A percentile compares a stretch with the other conserved stretches of the same genome.
These are phyloP conservation scores for Mylabris sibirica DNA, from an alignment of 2,888 invertebrate genomes.

Conservation along the genomic window DNA sequence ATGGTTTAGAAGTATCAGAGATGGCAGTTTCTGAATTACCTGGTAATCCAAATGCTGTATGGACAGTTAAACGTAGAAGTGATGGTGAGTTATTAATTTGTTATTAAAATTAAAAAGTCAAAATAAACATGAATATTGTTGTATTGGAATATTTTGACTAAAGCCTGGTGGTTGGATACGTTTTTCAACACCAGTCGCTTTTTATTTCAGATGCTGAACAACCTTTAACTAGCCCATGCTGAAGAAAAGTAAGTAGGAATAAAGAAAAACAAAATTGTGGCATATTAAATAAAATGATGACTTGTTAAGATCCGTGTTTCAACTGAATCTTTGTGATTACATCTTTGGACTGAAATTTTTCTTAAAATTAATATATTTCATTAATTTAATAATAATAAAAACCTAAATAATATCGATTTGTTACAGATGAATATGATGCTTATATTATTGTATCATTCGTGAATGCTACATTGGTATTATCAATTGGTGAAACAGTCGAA, in stretches of 20 bases:
- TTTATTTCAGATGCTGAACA: slow-evolving; percentile 49
- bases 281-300: slow-evolving; percentile 50
- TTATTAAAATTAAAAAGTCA: background rate
- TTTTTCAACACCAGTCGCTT: slow-evolving; percentile 90
- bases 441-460: slow-evolving; percentile 99
- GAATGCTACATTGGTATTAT: slow-evolving; percentile 96
- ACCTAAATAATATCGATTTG: slow-evolving; percentile 47
- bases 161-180: slow-evolving; percentile 68
- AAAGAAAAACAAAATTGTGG: slow-evolving; percentile 16
- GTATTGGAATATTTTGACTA: slow-evolving; percentile 37
- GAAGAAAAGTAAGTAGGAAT: slow-evolving; percentile 38
- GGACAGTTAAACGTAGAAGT: slow-evolving; percentile 96
- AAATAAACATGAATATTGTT: slow-evolving; percentile 1
- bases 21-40: slow-evolving; percentile 99
- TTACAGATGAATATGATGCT: slow-evolving; percentile 97
- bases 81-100: slow-evolving; percentile 81
- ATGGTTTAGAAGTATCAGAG: slow-evolving; percentile 98
- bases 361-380: background rate
- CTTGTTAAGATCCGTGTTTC: slow-evolving; percentile 58
- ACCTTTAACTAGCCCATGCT: slow-evolving; percentile 14
- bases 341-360: slow-evolving; percentile 42
- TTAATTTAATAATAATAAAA: background rate
- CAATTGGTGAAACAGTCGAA: slow-evolving; percentile 99
- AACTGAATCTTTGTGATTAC: slow-evolving; percentile 59
- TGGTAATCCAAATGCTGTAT: slow-evolving; percentile 99